Conservation (phyloP, 1,140 invertebrate genomes). For the Sminthurinus signatus region DNA sequence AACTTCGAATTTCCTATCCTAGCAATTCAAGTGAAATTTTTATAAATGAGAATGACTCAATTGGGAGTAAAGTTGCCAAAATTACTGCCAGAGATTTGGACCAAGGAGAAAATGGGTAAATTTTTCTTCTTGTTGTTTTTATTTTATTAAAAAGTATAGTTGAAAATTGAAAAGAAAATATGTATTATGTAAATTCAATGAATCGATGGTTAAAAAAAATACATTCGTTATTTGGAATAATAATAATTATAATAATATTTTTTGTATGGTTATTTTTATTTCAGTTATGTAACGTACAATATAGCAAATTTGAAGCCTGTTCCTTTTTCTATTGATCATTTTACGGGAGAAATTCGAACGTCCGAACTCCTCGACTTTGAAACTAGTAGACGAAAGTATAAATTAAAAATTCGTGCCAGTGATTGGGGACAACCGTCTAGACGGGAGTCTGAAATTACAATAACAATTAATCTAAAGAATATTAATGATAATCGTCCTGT, state of each 20-base stretch:
- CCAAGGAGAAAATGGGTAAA: slow-evolving; percentile 76
- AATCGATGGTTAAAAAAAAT: too few relatives aligned
- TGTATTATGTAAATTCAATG: too few relatives aligned
- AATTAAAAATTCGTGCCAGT: slow-evolving; percentile 65
- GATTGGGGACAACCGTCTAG: slow-evolving; percentile 87
- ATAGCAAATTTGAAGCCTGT: slow-evolving; percentile 80
- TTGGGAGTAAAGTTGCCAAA: slow-evolving; percentile 71
- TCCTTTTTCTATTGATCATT: slow-evolving; percentile 93
- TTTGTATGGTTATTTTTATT: too few relatives aligned
- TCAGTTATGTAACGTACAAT: slow-evolving; percentile 79
- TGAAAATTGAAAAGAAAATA: too few relatives aligned
- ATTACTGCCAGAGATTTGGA: slow-evolving; percentile 71
- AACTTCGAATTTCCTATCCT: slow-evolving; percentile 5
- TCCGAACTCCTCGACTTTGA: slow-evolving; percentile 83
- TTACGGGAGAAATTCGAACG: slow-evolving; percentile 79
- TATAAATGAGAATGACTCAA: slow-evolving; percentile 76
- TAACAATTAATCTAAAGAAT: slow-evolving; percentile 72
- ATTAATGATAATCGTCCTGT: slow-evolving; percentile 88
- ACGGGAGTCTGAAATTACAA: slow-evolving; percentile 77
- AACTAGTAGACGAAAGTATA: slow-evolving; percentile 73
- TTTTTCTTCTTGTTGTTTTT: slow-evolving; percentile 9
- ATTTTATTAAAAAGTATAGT: too few relatives aligned
- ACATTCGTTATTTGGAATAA: not conserved
- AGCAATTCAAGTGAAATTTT: slow-evolving; percentile 43
- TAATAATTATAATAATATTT: too few relatives aligned